phyloP scores from a whole-genome alignment of 2,797 vertebrate genomes.

The Pteropus rufus region DNA sequence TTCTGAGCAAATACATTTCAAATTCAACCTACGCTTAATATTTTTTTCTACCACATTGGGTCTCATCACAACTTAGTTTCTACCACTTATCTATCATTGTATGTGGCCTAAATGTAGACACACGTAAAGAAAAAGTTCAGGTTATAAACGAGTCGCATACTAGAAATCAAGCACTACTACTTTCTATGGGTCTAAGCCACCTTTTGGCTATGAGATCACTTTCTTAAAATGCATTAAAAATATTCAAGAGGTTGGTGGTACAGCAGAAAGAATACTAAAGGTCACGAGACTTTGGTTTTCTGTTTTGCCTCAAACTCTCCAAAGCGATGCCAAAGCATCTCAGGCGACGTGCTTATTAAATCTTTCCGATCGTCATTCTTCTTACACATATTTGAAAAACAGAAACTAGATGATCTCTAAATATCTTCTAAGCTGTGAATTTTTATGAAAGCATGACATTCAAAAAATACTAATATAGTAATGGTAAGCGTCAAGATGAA shows the following conservation, averaged over 20 bases:
- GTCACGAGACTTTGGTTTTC: not conserved
- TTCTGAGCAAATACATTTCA: not conserved
- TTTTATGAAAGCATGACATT: not conserved
- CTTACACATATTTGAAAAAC: not conserved
- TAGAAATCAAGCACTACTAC: not conserved
- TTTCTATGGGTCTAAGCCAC: not conserved
- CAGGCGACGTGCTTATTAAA: not conserved
- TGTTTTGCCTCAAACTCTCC: conserved; percentile 1
- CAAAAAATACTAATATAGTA: not conserved
- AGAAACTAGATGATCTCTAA: not conserved
- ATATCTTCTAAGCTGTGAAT: not conserved
- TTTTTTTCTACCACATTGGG: not conserved
- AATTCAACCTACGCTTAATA: not conserved
- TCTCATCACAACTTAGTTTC: conserved; percentile 11
- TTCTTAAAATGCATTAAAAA: conserved; percentile 27
- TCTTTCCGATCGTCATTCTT: not conserved
- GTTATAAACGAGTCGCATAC: not conserved
- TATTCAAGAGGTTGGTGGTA: not conserved
- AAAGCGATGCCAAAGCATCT: not conserved
- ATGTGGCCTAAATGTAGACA: not conserved
- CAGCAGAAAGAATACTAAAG: not conserved
- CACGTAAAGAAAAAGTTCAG: not conserved
- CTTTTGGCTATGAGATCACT: not conserved
- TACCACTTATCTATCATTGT: not conserved
- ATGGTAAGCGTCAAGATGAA: not conserved